Conservation (phyloP, 1,140 invertebrate species). For the Tenebrio molitor region DNA sequence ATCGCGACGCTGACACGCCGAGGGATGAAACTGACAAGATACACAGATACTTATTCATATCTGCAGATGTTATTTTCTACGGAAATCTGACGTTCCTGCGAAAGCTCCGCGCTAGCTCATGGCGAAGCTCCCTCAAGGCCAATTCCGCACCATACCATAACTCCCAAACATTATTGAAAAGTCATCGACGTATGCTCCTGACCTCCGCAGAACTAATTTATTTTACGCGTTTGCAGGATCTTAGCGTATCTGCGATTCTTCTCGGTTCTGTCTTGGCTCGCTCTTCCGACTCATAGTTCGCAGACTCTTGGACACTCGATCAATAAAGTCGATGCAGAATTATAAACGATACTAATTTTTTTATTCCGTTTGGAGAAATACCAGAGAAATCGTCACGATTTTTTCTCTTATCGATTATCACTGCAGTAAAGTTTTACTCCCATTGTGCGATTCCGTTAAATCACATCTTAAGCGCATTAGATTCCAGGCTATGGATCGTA, state of each 20-base stretch:
- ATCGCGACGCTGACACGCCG: no score
- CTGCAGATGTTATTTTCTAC: no score
- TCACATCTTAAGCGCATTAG: not conserved
- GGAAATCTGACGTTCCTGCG: not conserved
- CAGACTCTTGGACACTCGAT: constrained; percentile 15
- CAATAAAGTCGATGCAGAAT: constrained; percentile 1
- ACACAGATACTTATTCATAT: no score
- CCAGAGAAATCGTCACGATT: no score
- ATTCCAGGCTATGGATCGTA: not conserved
- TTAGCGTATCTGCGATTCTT: constrained; percentile 25
- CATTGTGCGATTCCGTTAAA: not conserved
- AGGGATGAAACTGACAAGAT: no score
- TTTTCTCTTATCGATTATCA: not conserved
- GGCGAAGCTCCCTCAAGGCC: not conserved
- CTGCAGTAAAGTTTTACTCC: no score
- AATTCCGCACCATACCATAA: not conserved
- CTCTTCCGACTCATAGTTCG: constrained; percentile 19
- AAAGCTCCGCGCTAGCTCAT: not conserved
- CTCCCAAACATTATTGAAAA: not conserved
- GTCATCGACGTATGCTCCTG: not conserved
- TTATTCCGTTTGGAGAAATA: no score
- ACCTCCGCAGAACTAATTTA: not conserved
- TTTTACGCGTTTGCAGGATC: constrained; percentile 8
- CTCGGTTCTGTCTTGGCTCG: constrained; percentile 2
- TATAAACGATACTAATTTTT: not conserved